Base-by-base conservation (phyloP, 2,888 invertebrate genomes). In the Amblyteles armatorius region DNA sequence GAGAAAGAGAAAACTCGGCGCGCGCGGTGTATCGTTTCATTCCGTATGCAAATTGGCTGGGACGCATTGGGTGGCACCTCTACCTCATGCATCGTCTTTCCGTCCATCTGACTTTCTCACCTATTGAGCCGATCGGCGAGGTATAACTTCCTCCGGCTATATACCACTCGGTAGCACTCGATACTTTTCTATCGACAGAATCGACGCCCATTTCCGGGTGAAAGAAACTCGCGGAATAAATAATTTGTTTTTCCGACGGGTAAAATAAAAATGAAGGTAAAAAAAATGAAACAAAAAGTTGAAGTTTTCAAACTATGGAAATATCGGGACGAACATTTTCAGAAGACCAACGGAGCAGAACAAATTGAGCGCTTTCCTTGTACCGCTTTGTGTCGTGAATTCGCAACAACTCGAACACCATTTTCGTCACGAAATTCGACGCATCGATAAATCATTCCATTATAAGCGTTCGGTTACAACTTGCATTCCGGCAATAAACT, bases 31-130 rank as follows among this genome's bases (percentile, higher is more conserved):
- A 89, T 88, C 89, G 88, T 88, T 90, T 91, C 90, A 90, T 91
- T 88, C 87, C 78, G 84, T 88, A 91, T 91, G 91, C 91, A 92
- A 92, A 92, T 91, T 88, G 87, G 84, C 86, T 76, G 63, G 73
- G 44, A 60, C 85, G 76, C 85, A 79, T 80, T 85, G 85, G 85
- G 85, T 82, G 85, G 85, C 79, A 67, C 77, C 77, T 79, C 72
- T 77, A 52, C 76, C 71, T 83, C 68, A 55, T 72, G 19, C 67
- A n/a, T 48, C 73, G 79, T 82, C 79, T 79, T 72, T 68, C 67
- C 36, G n/a, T 84, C 74, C 84, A 52, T 71, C 68, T 57, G 71
- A 68, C 55, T 65, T 78, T 71, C 76, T 71, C 82, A 72, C 71
- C 69, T 71, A 82, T 77, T 76, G 33, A 29, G 9, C 40, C 68